These are phyloP conservation scores for Antedon mediterranea DNA, from an alignment of 53 echinoderm and acorn worm species.

Conservation along the genomic window DNA sequence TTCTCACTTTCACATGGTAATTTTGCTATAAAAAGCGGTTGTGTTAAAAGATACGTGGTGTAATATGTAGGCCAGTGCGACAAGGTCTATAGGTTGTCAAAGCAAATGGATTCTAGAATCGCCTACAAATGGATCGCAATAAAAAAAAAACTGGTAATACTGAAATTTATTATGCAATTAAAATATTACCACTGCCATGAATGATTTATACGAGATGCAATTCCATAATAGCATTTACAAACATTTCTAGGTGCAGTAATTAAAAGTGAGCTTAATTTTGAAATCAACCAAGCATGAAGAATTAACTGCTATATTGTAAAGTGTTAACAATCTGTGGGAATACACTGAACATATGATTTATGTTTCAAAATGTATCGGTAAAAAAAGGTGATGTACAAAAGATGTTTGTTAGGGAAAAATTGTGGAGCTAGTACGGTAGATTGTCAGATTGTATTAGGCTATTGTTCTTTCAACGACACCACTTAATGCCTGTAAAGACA, in stretches of 20 bases:
- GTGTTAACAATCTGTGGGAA: background rate
- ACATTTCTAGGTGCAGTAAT: background rate
- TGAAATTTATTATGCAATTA: slow-evolving; percentile 1
- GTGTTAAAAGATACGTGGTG: background rate
- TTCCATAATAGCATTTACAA: slow-evolving; percentile 1
- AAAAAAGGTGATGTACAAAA: background rate
- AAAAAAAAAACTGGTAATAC: background rate
- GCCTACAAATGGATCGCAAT: slow-evolving; percentile 1
- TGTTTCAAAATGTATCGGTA: background rate
- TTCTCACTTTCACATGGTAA: background rate
- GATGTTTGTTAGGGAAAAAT: background rate
- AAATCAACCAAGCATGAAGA: background rate
- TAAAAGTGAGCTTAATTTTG: background rate
- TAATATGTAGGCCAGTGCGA: background rate
- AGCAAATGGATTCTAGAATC: background rate
- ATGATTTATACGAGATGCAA: background rate
- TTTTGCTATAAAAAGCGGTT: background rate
- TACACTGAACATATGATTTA: background rate
- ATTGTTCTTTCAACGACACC: background rate
- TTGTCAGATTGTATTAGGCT: background rate
- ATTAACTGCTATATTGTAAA: background rate
- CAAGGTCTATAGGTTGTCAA: background rate
- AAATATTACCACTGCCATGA: background rate
- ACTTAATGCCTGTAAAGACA: background rate
- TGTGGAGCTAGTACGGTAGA: background rate